Percentiles rank a stretch among this genome's conserved stretches.
Evolutionary conservation across 2,113 vertebrate genomes (phyloP).

Genomic region (Ursus arctos): DNA sequence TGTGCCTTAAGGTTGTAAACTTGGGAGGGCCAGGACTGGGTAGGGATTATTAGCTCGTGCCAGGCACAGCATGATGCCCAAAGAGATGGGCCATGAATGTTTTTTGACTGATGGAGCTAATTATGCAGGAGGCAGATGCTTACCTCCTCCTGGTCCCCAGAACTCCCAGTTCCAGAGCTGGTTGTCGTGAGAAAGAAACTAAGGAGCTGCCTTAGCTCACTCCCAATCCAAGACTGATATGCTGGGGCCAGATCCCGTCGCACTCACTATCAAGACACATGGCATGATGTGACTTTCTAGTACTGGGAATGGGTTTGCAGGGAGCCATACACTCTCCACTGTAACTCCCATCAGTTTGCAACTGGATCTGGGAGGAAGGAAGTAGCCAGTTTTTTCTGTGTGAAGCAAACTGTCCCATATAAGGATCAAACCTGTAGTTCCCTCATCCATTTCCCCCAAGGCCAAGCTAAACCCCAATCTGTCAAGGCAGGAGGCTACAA

Average conservation of each 20-base stretch:
- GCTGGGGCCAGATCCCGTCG: not conserved
- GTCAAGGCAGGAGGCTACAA: conserved; percentile 24
- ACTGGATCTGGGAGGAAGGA: not conserved
- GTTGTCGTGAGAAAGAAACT: conserved; percentile 49
- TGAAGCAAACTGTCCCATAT: conserved; percentile 52
- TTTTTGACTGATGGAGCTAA: conserved; percentile 56
- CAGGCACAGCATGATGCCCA: conserved; percentile 78
- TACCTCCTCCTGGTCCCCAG: conserved; percentile 51
- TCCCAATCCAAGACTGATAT: not conserved
- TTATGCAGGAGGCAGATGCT: conserved; percentile 63
- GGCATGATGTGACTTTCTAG: not conserved
- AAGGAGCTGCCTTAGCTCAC: conserved; percentile 26
- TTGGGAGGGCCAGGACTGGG: conserved; percentile 47
- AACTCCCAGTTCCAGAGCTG: conserved; percentile 34
- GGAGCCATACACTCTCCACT: not conserved
- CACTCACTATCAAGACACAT: not conserved
- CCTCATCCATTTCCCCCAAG: conserved; percentile 41
- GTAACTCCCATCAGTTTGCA: conserved; percentile 61
- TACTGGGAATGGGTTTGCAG: conserved; percentile 40
- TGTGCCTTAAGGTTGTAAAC: conserved; percentile 75
- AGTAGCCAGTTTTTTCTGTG: not conserved
- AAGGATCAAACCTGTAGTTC: conserved; percentile 67
- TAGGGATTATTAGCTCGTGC: conserved; percentile 72
- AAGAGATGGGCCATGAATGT: conserved; percentile 29
- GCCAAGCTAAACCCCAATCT: conserved; percentile 14